A percentile compares a stretch with the other conserved stretches of the same genome.
Conservation (phyloP, 2,113 vertebrate genomes). For the Cyprinodon variegatus region DNA sequence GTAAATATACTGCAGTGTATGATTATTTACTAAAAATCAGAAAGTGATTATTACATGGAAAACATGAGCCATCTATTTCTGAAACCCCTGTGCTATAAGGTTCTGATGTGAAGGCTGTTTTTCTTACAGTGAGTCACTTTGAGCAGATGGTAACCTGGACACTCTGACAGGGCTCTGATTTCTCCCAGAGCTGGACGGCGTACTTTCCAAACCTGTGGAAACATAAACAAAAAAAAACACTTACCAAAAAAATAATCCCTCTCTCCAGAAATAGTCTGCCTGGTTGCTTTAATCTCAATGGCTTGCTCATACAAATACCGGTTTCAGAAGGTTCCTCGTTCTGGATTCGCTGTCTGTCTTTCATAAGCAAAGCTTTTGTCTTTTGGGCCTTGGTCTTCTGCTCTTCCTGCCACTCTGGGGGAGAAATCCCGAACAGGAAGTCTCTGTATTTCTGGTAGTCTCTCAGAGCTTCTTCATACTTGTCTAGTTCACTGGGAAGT, state of each 20-base stretch:
- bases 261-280: neutral
- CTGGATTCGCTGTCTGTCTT: conserved; percentile 5
- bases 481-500: conserved; percentile 83
- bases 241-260: neutral
- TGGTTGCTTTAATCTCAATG: neutral
- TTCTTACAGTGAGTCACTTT: conserved; percentile 48
- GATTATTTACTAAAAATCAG: too few relatives aligned
- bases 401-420: conserved; percentile 85
- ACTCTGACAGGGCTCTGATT: conserved; percentile 41
- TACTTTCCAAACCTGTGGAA: conserved; percentile 50
- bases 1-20: too few relatives aligned
- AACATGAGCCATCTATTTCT: neutral
- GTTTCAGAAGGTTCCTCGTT: conserved; percentile 3
- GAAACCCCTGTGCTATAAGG: neutral
- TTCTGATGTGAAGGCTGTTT: neutral
- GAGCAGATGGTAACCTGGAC: conserved; percentile 16
- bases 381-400: conserved; percentile 56
- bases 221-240: neutral
- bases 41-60: too few relatives aligned
- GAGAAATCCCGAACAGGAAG: conserved; percentile 88
- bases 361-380: conserved; percentile 3
- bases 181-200: conserved; percentile 14
- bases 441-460: conserved; percentile 86
- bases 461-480: conserved; percentile 81
- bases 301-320: conserved; percentile 9